Conservation (phyloP, 2,113 vertebrate genomes). For the Megaceryle maxima region DNA sequence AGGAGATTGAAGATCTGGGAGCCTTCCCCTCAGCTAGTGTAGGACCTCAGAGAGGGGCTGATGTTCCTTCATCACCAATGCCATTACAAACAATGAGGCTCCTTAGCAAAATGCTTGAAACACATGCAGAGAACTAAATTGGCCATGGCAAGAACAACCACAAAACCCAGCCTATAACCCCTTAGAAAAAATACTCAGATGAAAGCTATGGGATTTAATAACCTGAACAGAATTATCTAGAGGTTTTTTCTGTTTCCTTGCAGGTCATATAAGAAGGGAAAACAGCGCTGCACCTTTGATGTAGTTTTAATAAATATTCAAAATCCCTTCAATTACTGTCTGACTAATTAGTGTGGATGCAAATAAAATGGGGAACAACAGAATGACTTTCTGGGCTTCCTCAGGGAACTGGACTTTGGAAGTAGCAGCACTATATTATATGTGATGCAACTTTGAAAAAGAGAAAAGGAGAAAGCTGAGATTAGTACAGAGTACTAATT, state of each 20-base stretch:
- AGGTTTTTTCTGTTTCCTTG: background rate
- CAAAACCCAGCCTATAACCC: background rate
- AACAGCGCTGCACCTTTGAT: background rate
- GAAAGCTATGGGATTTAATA: background rate
- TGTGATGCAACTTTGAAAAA: slow-evolving; percentile 17
- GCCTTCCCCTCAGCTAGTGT: background rate
- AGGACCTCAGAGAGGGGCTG: background rate
- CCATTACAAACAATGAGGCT: background rate
- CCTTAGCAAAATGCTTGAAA: slow-evolving; percentile 24
- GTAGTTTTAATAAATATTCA: slow-evolving; percentile 52
- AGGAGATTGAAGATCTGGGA: background rate
- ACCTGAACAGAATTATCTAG: background rate
- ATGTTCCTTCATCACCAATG: background rate
- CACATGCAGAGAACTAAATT: slow-evolving; percentile 28
- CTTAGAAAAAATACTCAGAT: background rate
- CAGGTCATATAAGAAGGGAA: background rate
- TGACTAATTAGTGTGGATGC: slow-evolving; percentile 35
- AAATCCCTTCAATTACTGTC: slow-evolving; percentile 15
- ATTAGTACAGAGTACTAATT: background rate
- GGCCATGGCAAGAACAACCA: background rate
- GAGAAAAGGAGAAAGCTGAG: background rate
- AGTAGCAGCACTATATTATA: background rate
- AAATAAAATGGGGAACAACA: slow-evolving; percentile 30
- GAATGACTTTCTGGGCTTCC: slow-evolving; percentile 39
- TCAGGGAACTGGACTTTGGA: background rate